Conservation (phyloP, 1,140 invertebrate genomes). For the Sminthurinus signatus region DNA sequence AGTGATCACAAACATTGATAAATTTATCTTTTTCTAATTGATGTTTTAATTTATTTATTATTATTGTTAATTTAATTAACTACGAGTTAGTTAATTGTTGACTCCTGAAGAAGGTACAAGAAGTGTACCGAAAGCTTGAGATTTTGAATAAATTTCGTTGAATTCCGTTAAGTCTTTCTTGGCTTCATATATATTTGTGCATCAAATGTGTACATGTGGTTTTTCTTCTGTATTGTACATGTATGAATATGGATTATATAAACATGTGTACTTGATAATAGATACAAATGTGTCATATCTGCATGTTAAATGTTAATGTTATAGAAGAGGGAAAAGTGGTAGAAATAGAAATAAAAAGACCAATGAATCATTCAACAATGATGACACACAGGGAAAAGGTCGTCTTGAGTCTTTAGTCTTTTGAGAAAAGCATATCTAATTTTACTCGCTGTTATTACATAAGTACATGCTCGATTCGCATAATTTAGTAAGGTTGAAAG, state of each 20-base stretch:
- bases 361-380: not conserved
- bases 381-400: not conserved
- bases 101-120: no score
- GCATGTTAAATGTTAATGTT: not conserved
- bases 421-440: no score
- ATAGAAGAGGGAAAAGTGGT: not conserved
- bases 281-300: not conserved
- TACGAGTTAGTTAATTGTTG: no score
- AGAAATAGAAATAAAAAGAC: not conserved
- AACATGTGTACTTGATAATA: not conserved
- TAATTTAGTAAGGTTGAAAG: not conserved
- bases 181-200: not conserved
- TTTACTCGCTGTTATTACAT: not conserved
- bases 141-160: no score
- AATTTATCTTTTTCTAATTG: no score
- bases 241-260: not conserved
- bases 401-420: no score
- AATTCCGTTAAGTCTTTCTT: no score
- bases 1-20: no score
- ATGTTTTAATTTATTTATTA: no score
- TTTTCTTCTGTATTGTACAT: not conserved
- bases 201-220: not conserved
- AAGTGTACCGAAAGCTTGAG: no score
- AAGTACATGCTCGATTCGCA: not conserved
- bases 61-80: no score